Percentiles rank a stretch among this genome's conserved stretches.
phyloP scores from a whole-genome alignment of 2,113 vertebrate species.

The Platysternon megacephalum region DNA sequence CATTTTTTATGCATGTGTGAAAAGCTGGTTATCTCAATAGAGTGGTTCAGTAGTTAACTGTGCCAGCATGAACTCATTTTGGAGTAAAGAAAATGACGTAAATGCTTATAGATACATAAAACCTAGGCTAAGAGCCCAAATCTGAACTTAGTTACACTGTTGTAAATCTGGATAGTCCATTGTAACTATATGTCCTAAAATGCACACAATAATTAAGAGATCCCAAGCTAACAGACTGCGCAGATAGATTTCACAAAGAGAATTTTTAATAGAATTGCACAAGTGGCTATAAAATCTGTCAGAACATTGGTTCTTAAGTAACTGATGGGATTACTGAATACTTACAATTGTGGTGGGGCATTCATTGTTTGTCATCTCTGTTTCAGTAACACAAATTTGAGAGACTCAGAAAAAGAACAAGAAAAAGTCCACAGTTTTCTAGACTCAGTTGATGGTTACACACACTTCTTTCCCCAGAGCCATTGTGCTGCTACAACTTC shows the following conservation, averaged over 20 bases:
- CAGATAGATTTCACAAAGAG: not conserved
- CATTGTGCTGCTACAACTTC: not conserved
- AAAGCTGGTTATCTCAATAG: not conserved
- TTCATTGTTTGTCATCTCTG: rapidly evolving
- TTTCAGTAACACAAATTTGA: not conserved
- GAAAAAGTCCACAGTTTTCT: not conserved
- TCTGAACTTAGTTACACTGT: not conserved
- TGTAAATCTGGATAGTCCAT: not conserved
- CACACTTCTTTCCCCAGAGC: not conserved
- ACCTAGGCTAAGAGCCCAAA: not conserved
- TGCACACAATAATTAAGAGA: not conserved
- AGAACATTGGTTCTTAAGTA: not conserved
- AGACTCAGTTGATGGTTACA: not conserved
- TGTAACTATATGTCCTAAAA: not conserved
- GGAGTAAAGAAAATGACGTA: not conserved
- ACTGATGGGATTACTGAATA: not conserved
- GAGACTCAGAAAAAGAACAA: not conserved
- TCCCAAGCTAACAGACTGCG: not conserved
- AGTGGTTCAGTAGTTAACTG: not conserved
- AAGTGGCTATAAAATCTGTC: not conserved
- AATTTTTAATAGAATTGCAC: not conserved
- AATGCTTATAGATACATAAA: not conserved
- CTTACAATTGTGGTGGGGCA: not conserved
- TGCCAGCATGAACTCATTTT: not conserved
- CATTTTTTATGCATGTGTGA: not conserved